Conservation (phyloP, 2,113 vertebrate species). For the Brachyhypopomus occidentalis region DNA sequence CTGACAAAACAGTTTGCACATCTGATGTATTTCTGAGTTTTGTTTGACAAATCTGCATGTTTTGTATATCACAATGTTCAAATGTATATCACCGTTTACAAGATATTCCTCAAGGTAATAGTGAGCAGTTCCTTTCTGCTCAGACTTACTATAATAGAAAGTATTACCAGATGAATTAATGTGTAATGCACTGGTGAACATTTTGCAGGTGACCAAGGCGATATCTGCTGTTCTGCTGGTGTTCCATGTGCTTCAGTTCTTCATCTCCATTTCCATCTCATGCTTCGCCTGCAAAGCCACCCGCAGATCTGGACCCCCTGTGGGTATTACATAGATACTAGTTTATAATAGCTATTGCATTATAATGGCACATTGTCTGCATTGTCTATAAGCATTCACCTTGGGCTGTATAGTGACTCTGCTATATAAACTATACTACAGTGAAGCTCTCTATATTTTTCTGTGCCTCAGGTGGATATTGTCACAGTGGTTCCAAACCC, state of each 20-base stretch:
- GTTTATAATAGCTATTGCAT: no score
- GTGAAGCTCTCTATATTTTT: not conserved
- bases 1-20: not conserved
- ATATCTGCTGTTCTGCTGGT: not conserved
- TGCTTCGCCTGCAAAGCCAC: not conserved
- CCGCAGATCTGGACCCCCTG: not conserved
- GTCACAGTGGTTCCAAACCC: not conserved
- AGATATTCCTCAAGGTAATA: no score
- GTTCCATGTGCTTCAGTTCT: not conserved
- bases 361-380: not conserved
- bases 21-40: not conserved
- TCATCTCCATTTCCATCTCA: slow-evolving; percentile 34
- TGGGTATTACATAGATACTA: not conserved
- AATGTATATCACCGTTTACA: not conserved
- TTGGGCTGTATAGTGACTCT: not conserved
- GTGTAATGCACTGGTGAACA: no score
- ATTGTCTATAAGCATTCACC: not conserved
- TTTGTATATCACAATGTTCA: not conserved
- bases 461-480: not conserved
- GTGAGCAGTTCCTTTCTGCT: no score
- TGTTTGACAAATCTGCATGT: not conserved
- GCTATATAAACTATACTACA: not conserved
- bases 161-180: no score
- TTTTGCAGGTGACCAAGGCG: not conserved
- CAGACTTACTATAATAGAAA: no score